Percentiles rank a stretch among this genome's conserved stretches.
Conservation (phyloP, 2,797 vertebrate species). For the Knipowitschia caucasica region DNA sequence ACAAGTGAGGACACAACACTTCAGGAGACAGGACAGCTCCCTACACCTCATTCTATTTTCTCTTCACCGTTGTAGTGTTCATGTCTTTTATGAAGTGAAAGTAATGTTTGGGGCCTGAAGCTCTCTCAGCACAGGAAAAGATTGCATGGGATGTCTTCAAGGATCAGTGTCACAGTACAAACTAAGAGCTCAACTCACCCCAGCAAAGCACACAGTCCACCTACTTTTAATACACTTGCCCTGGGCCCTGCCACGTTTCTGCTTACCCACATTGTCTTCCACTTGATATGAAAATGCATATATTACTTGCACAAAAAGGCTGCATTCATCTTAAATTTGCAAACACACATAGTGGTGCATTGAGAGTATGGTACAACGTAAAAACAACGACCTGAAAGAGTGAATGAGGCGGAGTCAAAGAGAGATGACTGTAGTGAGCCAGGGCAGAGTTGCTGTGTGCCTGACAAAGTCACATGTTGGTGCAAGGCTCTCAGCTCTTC, state of each 20-base stretch:
- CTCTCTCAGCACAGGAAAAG: constrained; percentile 43
- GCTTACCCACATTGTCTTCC: constrained; percentile 7
- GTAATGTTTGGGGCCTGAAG: constrained; percentile 64
- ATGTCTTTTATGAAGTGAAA: constrained; percentile 65
- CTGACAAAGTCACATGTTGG: constrained; percentile 62
- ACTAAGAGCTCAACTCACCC: constrained; percentile 40
- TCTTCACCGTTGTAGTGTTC: constrained; percentile 46
- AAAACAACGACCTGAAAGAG: constrained; percentile 7
- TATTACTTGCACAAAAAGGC: neutral
- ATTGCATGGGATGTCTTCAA: constrained; percentile 60
- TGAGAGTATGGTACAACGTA: neutral
- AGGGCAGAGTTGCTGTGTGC: constrained; percentile 52
- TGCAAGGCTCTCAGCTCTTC: constrained; percentile 52
- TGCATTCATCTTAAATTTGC: neutral
- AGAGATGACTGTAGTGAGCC: constrained; percentile 22
- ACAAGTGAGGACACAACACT: constrained; percentile 57
- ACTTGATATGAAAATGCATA: neutral
- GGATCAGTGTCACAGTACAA: constrained; percentile 64
- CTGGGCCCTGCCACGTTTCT: constrained; percentile 24
- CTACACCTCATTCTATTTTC: constrained; percentile 44
- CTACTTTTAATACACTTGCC: constrained; percentile 32
- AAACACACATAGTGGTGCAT: neutral
- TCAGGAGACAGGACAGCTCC: constrained; percentile 46
- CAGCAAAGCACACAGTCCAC: constrained; percentile 31
- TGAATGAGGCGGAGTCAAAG: constrained; percentile 16